Base-by-base conservation (phyloP, 1,140 invertebrate genomes). In the Aphelinus atriplicis region DNA sequence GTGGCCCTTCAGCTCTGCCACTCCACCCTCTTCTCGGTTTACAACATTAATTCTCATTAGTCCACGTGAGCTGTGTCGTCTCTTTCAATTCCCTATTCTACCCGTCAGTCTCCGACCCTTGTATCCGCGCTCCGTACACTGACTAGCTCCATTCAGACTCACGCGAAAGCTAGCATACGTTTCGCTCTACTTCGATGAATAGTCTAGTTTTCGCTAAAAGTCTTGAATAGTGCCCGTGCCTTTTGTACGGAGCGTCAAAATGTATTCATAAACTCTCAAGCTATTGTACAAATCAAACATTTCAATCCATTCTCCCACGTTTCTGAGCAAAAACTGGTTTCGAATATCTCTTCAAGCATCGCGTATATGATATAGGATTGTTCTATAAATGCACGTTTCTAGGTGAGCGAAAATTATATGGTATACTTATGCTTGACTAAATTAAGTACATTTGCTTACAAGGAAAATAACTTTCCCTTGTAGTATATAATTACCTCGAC, bases 1-100 rank as follows among this genome's bases (percentile, higher is more conserved):
- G 76, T 93, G 91, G 70, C 92, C 91, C 46, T 90, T 90, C 68
- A 95, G 81, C 80, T 94, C 92, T 78, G 79, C 81, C 10, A 78
- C 83, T 7, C 81, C 80, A 66, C 79, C 84, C 80, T 71, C 75
- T 76, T 47, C 26, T 75, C 26, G 53, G 26, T 6, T 6, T 68
- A 1, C 47, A 10, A 46, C 45, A 42, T 55, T 61, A 46, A 60
- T 71, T 60, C 10, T 71, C 55, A 61, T 10, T 48, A 9, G 43
- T 2, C 42, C 26, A 71, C 45, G 26, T 10, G 9, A 42, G 58
- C 53, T 48, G 60, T 62, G 3, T 62, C 4, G 1, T 51, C 50
- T 3, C 48, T 3, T 45, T 3, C 51, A 53, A 50, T 7, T 56
- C 7, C n/a, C 3, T 10, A 26, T 43, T 46, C 3, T 48, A 61